Conservation (phyloP, 2,797 vertebrate genomes). For the Trichosurus vulpecula region DNA sequence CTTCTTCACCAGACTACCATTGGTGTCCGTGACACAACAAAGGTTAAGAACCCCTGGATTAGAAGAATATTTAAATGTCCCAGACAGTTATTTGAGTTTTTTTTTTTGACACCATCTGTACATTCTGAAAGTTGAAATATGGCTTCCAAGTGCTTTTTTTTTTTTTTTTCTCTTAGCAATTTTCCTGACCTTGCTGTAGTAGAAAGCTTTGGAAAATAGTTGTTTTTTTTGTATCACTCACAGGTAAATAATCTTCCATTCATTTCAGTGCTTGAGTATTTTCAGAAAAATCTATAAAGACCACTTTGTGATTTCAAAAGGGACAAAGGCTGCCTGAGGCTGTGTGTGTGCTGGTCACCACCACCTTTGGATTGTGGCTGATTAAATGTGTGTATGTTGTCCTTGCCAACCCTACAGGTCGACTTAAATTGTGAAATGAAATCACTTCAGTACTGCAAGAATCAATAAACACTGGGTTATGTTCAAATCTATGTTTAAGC, state of each 20-base stretch:
- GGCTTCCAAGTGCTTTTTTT: constrained; percentile 51
- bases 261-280: constrained; percentile 66
- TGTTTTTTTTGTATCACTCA: constrained; percentile 71
- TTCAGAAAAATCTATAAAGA: constrained; percentile 73
- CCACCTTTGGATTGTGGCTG: constrained; percentile 76
- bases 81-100: background rate
- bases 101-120: constrained; percentile 63
- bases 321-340: constrained; percentile 70
- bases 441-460: constrained; percentile 59
- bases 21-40: background rate
- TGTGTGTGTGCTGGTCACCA: constrained; percentile 88
- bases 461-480: constrained; percentile 78
- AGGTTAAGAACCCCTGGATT: background rate
- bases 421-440: constrained; percentile 55
- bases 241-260: constrained; percentile 76
- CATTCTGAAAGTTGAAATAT: constrained; percentile 45
- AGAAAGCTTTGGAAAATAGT: constrained; percentile 59
- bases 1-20: background rate
- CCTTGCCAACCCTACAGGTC: constrained; percentile 19
- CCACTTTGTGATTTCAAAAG: constrained; percentile 54
- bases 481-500: constrained; percentile 67
- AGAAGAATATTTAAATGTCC: background rate
- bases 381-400: constrained; percentile 50
- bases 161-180: constrained; percentile 59
- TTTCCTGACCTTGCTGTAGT: constrained; percentile 62